A percentile compares a stretch with the other conserved stretches of the same genome.
These are phyloP conservation scores for Hozukius guyotensis DNA, from an alignment of 2,797 vertebrate genomes.

Conservation along the genomic window DNA sequence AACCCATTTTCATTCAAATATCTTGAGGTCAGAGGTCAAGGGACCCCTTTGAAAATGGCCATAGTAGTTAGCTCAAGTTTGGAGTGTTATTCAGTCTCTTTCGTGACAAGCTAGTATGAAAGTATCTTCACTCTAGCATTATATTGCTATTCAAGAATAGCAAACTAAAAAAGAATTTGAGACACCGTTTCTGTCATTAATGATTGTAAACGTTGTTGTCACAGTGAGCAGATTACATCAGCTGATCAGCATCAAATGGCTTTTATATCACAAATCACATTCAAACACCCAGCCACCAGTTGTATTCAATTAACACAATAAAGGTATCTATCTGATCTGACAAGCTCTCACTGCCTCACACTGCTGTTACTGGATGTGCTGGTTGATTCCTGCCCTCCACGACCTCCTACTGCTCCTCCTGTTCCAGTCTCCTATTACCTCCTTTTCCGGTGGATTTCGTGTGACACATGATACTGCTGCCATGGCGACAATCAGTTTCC, in stretches of 20 bases:
- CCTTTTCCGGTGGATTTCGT: constrained; percentile 21
- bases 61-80: too few relatives aligned
- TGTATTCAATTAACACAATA: background rate
- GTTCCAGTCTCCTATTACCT: constrained; percentile 34
- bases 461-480: constrained; percentile 11
- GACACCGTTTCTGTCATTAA: background rate
- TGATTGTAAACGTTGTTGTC: background rate
- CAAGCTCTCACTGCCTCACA: constrained; percentile 5
- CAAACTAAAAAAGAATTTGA: too few relatives aligned
- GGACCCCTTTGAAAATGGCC: too few relatives aligned
- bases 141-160: too few relatives aligned
- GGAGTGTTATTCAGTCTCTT: too few relatives aligned
- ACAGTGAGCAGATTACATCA: background rate
- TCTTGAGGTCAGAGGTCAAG: too few relatives aligned
- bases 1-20: too few relatives aligned
- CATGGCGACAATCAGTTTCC: background rate
- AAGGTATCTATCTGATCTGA: constrained; percentile 8
- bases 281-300: background rate
- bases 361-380: background rate
- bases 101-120: too few relatives aligned
- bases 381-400: constrained; percentile 21
- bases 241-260: constrained; percentile 2
- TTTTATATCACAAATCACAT: constrained; percentile 1
- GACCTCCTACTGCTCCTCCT: constrained; percentile 20
- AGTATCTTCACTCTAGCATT: too few relatives aligned